These are phyloP conservation scores for Notothenia coriiceps DNA, from an alignment of 2,113 vertebrate species.

Conservation along the genomic window DNA sequence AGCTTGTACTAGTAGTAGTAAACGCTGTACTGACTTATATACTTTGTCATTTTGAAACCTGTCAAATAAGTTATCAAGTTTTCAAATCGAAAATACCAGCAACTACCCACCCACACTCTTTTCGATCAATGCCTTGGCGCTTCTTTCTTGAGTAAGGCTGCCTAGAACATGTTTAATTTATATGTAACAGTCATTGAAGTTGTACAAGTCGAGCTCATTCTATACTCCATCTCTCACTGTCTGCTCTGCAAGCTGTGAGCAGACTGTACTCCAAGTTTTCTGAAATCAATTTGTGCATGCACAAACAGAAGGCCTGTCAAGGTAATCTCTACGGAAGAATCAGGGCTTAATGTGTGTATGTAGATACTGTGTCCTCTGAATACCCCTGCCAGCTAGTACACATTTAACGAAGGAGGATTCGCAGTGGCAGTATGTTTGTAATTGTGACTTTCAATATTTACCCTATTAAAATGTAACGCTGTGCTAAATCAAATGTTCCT, in stretches of 20 bases:
- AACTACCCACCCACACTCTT: neutral
- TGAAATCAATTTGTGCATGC: conserved; percentile 29
- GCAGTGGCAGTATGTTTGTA: conserved; percentile 44
- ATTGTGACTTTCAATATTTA: conserved; percentile 62
- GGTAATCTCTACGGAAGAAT: conserved; percentile 21
- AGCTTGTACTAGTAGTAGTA: no score
- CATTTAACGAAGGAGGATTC: conserved; percentile 44
- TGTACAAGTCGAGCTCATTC: neutral
- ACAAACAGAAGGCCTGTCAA: conserved; percentile 20
- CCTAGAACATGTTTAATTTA: neutral
- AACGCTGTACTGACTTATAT: no score
- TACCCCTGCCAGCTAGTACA: conserved; percentile 29
- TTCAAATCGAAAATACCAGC: neutral
- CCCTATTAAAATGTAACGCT: conserved; percentile 59
- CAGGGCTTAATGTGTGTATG: conserved; percentile 2
- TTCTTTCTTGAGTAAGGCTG: neutral
- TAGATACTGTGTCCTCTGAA: conserved; percentile 35
- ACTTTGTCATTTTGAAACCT: neutral
- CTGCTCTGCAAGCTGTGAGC: neutral
- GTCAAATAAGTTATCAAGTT: neutral
- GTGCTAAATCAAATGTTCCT: conserved; percentile 60
- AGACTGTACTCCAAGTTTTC: conserved; percentile 1
- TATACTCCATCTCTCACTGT: neutral
- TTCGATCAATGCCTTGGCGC: neutral
- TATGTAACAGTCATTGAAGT: neutral